A percentile compares a stretch with the other conserved stretches of the same genome.
Conservation (phyloP, 1,140 invertebrate genomes). For the Hyphantria cunea region DNA sequence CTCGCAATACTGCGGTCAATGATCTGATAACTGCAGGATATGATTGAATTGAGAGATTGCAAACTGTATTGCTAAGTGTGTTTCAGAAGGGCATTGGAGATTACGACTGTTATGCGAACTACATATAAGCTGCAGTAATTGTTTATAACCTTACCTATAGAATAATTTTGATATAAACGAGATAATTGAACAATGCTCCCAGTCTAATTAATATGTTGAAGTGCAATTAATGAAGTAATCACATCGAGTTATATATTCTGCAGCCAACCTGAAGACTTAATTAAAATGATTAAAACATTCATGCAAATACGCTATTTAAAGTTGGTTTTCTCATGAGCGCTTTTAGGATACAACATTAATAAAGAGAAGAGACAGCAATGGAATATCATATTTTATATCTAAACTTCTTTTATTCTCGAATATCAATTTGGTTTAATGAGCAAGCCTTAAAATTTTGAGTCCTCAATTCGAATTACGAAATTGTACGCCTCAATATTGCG, state of each 20-base stretch:
- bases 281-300: constrained; percentile 1
- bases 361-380: no score
- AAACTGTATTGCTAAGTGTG: background rate
- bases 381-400: background rate
- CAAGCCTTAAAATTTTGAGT: no score
- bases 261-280: constrained; percentile 1
- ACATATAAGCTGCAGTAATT: background rate
- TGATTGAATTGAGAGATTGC: constrained; percentile 13
- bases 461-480: no score
- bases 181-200: background rate
- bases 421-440: no score
- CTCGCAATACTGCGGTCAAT: constrained; percentile 5
- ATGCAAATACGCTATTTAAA: constrained; percentile 3
- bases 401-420: background rate
- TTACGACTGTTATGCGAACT: background rate
- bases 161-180: background rate
- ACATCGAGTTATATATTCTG: background rate
- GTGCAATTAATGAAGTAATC: constrained; percentile 1
- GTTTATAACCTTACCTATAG: background rate
- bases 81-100: constrained; percentile 3
- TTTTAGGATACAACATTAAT: background rate
- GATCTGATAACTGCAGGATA: constrained; percentile 17
- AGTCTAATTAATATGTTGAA: constrained; percentile 4
- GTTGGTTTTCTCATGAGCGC: background rate
- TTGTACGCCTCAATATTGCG: constrained; percentile 23